Evolutionary conservation across 2,888 invertebrate genomes (phyloP), one percentile per base, ranked within the genome.

Genomic region (Caenorhabditis auriculariae): DNA sequence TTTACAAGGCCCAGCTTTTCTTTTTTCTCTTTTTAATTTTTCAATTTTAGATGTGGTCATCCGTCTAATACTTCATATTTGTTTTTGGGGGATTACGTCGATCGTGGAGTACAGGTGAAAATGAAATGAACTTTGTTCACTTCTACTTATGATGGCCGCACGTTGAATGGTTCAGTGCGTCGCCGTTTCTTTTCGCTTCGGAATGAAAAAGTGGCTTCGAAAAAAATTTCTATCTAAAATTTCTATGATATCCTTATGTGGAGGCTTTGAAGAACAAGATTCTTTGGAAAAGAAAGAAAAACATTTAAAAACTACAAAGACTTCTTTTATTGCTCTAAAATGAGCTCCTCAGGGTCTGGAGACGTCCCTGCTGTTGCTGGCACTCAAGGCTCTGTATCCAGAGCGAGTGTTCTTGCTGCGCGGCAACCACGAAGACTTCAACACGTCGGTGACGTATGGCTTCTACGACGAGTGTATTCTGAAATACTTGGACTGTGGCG

Each of bases 351-450:
- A 66, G 47, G 65, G 69, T 35, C 5, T 63, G 3, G 69, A 69
- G 50, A 60, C 60, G 2, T 53, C 55, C 3, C 44, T 63, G 26
- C 44, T 63, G 6, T 39, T 69, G 17, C 50, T 65, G 41, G 65
- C 65, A 3, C 50, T 55, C 37, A 61, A 63, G 42, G 57, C 56
- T n/a, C 71, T 72, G 12, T 71, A 71, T 43, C 77, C 77, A 15
- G 54, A 65, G 1, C 65, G 64, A 38, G 61, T 75, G 15, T 70
- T 54, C 51, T 12, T 68, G 39, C 54, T 56, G 26, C 59, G 76
- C 19, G 77, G 77, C n/a, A 77, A 77, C 48, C 77, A 77, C 51
- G 77, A 77, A 29, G 77, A 77, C 55, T 66, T 64, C 52, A 76
- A 76, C 50, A 76, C 77, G 3, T 62, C 72, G 29, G 46, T 70